Evolutionary conservation across 2,797 vertebrate genomes (phyloP).

Genomic region (Decapterus maruadsi): DNA sequence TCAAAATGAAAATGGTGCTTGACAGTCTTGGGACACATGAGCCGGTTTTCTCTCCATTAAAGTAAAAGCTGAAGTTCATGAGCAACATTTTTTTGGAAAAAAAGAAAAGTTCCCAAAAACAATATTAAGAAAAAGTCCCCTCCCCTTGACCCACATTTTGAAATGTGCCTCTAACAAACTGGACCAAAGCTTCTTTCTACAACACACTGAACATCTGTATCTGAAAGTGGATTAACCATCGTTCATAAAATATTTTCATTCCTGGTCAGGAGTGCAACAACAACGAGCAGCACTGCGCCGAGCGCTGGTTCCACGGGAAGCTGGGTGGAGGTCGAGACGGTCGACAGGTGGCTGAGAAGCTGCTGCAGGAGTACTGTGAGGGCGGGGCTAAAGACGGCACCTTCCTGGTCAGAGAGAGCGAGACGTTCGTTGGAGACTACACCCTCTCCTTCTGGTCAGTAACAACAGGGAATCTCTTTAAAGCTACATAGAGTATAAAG

Average conservation of each 20-base stretch:
- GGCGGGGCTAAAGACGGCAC: constrained; percentile 94
- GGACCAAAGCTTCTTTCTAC: neutral
- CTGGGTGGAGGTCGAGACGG: constrained; percentile 93
- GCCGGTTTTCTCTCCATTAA: neutral
- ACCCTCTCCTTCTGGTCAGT: constrained; percentile 96
- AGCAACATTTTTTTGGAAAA: too few species aligned
- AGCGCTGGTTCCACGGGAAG: constrained; percentile 98
- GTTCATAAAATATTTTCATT: neutral
- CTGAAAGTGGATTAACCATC: neutral
- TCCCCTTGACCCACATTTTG: too few species aligned
- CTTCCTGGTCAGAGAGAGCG: constrained; percentile 96
- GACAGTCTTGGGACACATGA: too few species aligned
- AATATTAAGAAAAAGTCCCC: too few species aligned
- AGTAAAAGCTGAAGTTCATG: too few species aligned
- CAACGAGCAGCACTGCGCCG: constrained; percentile 93
- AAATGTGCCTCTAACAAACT: neutral
- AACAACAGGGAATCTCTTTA: neutral
- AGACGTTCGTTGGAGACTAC: constrained; percentile 98
- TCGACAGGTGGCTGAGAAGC: constrained; percentile 94
- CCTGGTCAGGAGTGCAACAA: constrained; percentile 89
- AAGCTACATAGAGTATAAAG: too few species aligned
- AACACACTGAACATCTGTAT: neutral
- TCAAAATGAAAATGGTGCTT: too few species aligned
- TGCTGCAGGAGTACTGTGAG: constrained; percentile 95
- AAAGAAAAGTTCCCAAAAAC: too few species aligned